These are phyloP conservation scores for Harpalus rufipes DNA, from an alignment of 2,888 invertebrate genomes.

Conservation along the genomic window DNA sequence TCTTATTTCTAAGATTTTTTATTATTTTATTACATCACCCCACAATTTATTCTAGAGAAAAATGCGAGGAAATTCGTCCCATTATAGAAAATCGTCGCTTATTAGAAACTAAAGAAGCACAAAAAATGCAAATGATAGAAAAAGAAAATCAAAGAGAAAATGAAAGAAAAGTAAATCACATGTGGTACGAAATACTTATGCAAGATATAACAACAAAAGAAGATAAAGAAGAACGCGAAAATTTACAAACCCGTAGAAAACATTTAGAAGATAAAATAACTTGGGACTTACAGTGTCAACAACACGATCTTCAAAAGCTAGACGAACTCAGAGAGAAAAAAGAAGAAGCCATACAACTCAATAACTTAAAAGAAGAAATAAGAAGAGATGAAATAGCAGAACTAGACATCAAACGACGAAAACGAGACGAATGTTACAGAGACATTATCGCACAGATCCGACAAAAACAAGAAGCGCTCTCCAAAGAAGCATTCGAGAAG, in stretches of 20 bases:
- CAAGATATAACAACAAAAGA: constrained; percentile 79
- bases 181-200: constrained; percentile 82
- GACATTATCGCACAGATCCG: constrained; percentile 74
- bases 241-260: constrained; percentile 76
- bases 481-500: constrained; percentile 73
- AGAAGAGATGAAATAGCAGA: constrained; percentile 72
- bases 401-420: constrained; percentile 69
- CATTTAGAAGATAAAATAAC: constrained; percentile 75
- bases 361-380: constrained; percentile 72
- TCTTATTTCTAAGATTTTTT: background rate
- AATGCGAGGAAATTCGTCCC: constrained; percentile 78
- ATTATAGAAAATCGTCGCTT: constrained; percentile 77
- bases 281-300: constrained; percentile 74
- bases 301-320: constrained; percentile 72
- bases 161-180: constrained; percentile 80
- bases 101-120: constrained; percentile 79
- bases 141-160: constrained; percentile 79
- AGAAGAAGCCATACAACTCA: constrained; percentile 73
- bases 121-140: constrained; percentile 82
- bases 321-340: constrained; percentile 71
- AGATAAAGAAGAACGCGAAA: constrained; percentile 79
- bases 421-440: constrained; percentile 71
- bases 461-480: constrained; percentile 72
- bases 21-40: background rate
- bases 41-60: constrained; percentile 69